Base-by-base conservation (phyloP, 2,888 invertebrate species). In the Neelides folsomi region DNA sequence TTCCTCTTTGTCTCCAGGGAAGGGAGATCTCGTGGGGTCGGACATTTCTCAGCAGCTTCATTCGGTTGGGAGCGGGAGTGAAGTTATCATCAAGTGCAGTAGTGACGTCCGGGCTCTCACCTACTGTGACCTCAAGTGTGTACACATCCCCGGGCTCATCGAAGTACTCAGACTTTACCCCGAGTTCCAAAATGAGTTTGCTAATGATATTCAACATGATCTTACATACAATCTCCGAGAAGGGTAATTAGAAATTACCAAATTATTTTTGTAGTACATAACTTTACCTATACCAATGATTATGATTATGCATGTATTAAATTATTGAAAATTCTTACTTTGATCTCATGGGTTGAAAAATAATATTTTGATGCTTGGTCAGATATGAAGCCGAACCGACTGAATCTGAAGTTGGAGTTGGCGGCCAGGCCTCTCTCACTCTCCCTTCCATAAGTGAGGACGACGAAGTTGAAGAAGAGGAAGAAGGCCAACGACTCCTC, bases 51-150 rank as follows among this genome's bases (percentile, higher is more conserved):
- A 83, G 65, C 86, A 87, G 71, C 75, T 87, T 38, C 44, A 57
- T 1, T 62, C 64, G 52, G 60, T 80, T 65, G 63, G 63, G 6
- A 27, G 27, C 7, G 66, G 69, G 13, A 75, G 75, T 19, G 88
- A 90, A 68, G 82, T 85, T 37, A 80, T 92, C 41, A 83, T 90
- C 40, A 90, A 92, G 72, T 90, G 92, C 45, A 88, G 87, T 72
- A 90, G 90, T 71, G 93, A 94, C 70, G 93, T 94, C 36, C 83
- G 86, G 74, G 93, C 93, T 37, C 76, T 94, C 49, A 94, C 94
- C 41, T 94, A 94, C 73, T 94, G 94, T 71, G 94, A 94, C 73
- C 76, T 94, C 54, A 93, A 94, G 73, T 89, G 90, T 72, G 85
- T 94, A 62, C 82, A 88, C 72, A 87, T 90, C 76, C 82, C 81